phyloP scores from a whole-genome alignment of 1,140 invertebrate species.

The Diachasmimorpha longicaudata region DNA sequence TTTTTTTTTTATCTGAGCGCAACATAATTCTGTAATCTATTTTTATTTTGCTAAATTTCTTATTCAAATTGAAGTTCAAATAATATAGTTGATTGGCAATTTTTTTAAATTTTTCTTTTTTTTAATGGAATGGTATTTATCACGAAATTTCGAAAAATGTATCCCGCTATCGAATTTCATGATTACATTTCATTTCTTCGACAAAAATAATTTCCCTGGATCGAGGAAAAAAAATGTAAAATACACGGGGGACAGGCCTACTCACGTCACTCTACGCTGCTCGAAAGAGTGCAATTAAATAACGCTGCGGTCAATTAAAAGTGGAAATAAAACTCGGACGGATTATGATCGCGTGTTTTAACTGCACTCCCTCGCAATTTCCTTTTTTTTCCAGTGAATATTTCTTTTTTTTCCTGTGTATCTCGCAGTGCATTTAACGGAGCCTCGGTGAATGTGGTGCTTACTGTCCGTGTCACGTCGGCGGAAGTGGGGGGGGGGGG shows the following conservation, averaged over 20 bases:
- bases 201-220: neutral
- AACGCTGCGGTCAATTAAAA: conserved; percentile 44
- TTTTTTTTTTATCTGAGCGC: too few species aligned
- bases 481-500: neutral
- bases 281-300: conserved; percentile 42
- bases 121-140: too few species aligned
- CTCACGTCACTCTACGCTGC: neutral
- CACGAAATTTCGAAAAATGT: too few species aligned
- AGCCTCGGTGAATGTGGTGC: neutral
- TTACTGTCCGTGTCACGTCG: conserved; percentile 4
- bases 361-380: conserved; percentile 26
- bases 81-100: too few species aligned
- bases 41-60: too few species aligned
- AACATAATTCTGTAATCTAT: too few species aligned
- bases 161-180: too few species aligned
- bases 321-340: conserved; percentile 38
- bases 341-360: conserved; percentile 44
- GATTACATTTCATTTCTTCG: too few species aligned
- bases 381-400: conserved; percentile 11
- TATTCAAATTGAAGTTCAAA: too few species aligned
- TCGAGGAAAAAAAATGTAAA: neutral
- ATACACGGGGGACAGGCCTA: neutral
- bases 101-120: too few species aligned
- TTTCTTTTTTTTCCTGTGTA: neutral
- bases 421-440: conserved; percentile 4